Evolutionary conservation across 1,140 invertebrate species (phyloP), one percentile per base, ranked within the genome.

Genomic region (Meteorus sp.): DNA sequence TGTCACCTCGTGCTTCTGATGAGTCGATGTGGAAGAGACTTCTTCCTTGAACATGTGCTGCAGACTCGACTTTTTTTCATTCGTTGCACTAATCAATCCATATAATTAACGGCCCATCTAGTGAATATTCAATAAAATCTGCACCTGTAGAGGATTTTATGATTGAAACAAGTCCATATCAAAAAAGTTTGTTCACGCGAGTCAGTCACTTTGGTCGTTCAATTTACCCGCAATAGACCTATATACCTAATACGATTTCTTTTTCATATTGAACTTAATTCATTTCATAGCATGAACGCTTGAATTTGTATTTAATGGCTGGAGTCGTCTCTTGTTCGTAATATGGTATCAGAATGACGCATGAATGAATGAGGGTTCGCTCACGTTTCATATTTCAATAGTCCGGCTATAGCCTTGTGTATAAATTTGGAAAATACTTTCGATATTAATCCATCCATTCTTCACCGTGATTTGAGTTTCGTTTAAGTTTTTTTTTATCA

Each of bases 351-450:
- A 48, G 11, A 39, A 45, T 37, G 9, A 43, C 43, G 56, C 13
- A 47, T 58, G 56, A 58, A 58, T 58, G 47, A 35, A 15, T 27
- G 29, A 58, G 37, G 35, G 47, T 58, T 35, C 47, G 50, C 51
- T 33, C 50, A 37, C 22, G 44, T 11, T 31, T 58, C 15, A 29
- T 8, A 9, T 13, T 31, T 56, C 27, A 44, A 20, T 13, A 17
- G 31, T 45, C 25, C 47, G 47, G n/a, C n/a, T 39, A 29, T 29
- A 29, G 27, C 27, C 9, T 29, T 4, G 2, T 25, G 15, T 17
- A 17, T 9, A 22, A 20, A 22, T n/a, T 25, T 47, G 3, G 44
- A 47, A 33, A 7, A 33, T 33, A 6, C 29, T 33, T n/a, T n/a
- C n/a, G n/a, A n/a, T n/a, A n/a, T n/a, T n/a, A n/a, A n/a, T n/a